Conservation (phyloP, 2,797 vertebrate species). For the Microchirus variegatus region DNA sequence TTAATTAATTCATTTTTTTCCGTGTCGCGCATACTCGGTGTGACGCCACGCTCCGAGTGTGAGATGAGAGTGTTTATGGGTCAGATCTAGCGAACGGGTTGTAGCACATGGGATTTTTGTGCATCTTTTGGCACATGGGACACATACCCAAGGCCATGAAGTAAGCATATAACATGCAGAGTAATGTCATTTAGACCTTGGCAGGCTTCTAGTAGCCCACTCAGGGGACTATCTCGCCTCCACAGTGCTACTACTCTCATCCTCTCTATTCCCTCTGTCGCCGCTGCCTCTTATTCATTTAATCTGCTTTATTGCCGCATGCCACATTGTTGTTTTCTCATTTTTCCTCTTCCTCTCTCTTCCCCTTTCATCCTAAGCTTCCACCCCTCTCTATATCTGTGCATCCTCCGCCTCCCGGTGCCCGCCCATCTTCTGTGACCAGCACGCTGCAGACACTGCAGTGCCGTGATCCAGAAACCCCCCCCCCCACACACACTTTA, state of each 20-base stretch:
- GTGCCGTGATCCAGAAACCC: conserved; percentile 76
- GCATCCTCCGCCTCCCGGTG: conserved; percentile 56
- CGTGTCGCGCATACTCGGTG: conserved; percentile 86
- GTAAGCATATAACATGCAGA: conserved; percentile 73
- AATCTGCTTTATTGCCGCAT: conserved; percentile 50
- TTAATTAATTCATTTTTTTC: conserved; percentile 95
- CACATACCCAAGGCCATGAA: conserved; percentile 75
- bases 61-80: conserved; percentile 80
- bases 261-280: conserved; percentile 53
- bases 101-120: conserved; percentile 79
- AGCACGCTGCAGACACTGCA: conserved; percentile 54
- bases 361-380: conserved; percentile 47
- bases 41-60: conserved; percentile 78
- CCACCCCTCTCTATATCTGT: conserved; percentile 27
- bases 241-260: conserved; percentile 61
- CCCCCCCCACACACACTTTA: too few relatives aligned
- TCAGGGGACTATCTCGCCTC: conserved; percentile 73
- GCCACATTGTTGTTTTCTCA: conserved; percentile 57
- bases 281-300: conserved; percentile 48
- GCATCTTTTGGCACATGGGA: conserved; percentile 76
- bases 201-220: conserved; percentile 74
- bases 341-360: conserved; percentile 45
- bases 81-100: conserved; percentile 84
- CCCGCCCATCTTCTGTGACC: conserved; percentile 64
- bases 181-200: conserved; percentile 83